A percentile compares a stretch with the other conserved stretches of the same genome.
These are phyloP conservation scores for Congeria kusceri DNA, from an alignment of 2,888 invertebrate genomes.

Conservation along the genomic window DNA sequence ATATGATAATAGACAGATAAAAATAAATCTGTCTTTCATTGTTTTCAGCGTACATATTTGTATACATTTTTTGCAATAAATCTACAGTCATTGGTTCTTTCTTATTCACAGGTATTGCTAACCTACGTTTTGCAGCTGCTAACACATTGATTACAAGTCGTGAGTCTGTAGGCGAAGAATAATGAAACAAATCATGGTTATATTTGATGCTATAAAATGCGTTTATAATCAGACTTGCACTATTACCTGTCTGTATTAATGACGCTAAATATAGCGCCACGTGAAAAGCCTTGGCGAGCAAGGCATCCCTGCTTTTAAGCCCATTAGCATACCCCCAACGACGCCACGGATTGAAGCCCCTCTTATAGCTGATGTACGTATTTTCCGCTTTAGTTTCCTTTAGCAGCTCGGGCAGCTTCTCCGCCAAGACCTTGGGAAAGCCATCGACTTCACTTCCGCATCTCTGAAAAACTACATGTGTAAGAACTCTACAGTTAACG, in stretches of 20 bases:
- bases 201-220: slow-evolving; percentile 62
- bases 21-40: slow-evolving; percentile 48
- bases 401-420: slow-evolving; percentile 45
- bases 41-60: slow-evolving; percentile 5
- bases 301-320: slow-evolving; percentile 32
- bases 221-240: slow-evolving; percentile 49
- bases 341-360: slow-evolving; percentile 46
- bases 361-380: slow-evolving; percentile 30
- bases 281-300: slow-evolving; percentile 56
- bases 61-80: slow-evolving; percentile 28
- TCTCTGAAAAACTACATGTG: too few relatives aligned
- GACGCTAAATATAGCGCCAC: slow-evolving; percentile 54
- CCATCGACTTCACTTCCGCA: slow-evolving; percentile 11
- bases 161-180: slow-evolving; percentile 39
- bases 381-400: slow-evolving; percentile 28
- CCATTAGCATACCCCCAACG: slow-evolving; percentile 40
- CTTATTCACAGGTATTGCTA: slow-evolving; percentile 34
- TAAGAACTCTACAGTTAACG: too few relatives aligned
- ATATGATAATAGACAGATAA: slow-evolving; percentile 32
- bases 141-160: slow-evolving; percentile 42
- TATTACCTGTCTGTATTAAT: slow-evolving; percentile 44
- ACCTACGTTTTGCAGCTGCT: slow-evolving; percentile 36
- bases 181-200: slow-evolving; percentile 46
- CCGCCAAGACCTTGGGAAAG: slow-evolving; percentile 42
- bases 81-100: slow-evolving; percentile 44